Percentiles rank a stretch among this genome's conserved stretches.
phyloP scores from a whole-genome alignment of 2,888 invertebrate genomes.

The Megalurothrips usitatus region DNA sequence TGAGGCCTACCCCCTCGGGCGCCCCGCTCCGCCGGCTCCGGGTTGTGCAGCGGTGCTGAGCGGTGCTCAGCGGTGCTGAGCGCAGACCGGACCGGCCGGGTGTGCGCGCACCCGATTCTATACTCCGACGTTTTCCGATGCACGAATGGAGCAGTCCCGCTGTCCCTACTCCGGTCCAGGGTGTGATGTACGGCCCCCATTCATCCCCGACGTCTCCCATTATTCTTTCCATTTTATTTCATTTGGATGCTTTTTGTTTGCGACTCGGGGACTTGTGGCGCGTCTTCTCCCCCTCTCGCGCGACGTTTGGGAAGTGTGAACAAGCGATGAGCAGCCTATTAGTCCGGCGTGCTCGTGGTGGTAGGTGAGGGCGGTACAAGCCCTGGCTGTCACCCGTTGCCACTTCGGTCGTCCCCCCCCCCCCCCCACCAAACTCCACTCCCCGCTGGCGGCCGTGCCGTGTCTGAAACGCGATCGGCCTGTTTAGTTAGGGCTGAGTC shows the following conservation, averaged over 20 bases:
- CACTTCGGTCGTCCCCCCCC: background rate
- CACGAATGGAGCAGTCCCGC: background rate
- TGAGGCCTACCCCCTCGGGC: background rate
- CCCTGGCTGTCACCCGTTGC: background rate
- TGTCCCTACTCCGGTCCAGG: too few relatives aligned
- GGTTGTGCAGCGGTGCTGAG: background rate
- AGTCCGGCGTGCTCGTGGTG: background rate
- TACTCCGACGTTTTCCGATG: background rate
- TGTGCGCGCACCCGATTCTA: background rate
- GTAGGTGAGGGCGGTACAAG: background rate
- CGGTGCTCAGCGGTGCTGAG: too few relatives aligned
- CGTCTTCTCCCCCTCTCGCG: too few relatives aligned
- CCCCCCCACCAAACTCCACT: background rate
- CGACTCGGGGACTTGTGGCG: too few relatives aligned
- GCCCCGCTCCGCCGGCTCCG: background rate
- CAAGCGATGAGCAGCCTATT: background rate
- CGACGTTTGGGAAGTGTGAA: background rate
- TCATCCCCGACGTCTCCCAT: too few relatives aligned
- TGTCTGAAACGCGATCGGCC: slow-evolving; percentile 1
- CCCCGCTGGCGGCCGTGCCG: background rate
- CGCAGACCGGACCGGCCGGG: background rate
- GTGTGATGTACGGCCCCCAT: too few relatives aligned
- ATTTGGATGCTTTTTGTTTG: too few relatives aligned
- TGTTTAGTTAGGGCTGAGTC: slow-evolving; percentile 21
- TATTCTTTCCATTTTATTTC: too few relatives aligned